These are phyloP conservation scores for Erynnis tages DNA, from an alignment of 2,888 invertebrate genomes.

Conservation along the genomic window DNA sequence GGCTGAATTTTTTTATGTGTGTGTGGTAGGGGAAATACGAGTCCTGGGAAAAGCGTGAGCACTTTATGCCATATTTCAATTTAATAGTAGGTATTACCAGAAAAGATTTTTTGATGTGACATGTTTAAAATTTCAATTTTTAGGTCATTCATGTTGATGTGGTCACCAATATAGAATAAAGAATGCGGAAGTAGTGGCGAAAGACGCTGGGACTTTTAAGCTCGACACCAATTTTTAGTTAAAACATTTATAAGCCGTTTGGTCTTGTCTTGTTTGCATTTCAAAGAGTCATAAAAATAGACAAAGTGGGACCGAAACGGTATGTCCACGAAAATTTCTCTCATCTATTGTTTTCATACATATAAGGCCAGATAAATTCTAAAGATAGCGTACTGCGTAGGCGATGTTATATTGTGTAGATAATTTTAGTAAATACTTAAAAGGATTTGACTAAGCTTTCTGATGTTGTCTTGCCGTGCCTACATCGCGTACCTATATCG, in stretches of 20 bases:
- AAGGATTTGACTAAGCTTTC: too few species aligned
- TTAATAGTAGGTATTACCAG: not conserved
- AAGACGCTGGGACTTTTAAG: slow-evolving; percentile 16
- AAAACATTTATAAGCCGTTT: slow-evolving; percentile 4
- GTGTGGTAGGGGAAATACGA: too few species aligned
- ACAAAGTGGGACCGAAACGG: slow-evolving; percentile 20
- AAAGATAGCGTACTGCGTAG: not conserved
- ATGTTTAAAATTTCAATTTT: slow-evolving; percentile 12
- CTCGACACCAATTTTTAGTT: slow-evolving; percentile 14
- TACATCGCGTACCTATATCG: too few species aligned
- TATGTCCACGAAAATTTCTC: slow-evolving; percentile 24
- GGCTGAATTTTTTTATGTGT: too few species aligned
- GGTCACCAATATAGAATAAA: slow-evolving; percentile 11
- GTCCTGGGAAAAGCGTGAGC: too few species aligned
- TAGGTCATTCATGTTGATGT: slow-evolving; percentile 22
- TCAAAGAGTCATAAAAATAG: slow-evolving; percentile 24
- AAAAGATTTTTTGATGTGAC: slow-evolving; percentile 18
- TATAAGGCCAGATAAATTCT: slow-evolving; percentile 11
- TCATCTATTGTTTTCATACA: slow-evolving; percentile 18
- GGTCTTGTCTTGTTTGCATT: slow-evolving; percentile 15
- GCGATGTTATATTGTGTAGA: not conserved
- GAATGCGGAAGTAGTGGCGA: slow-evolving; percentile 25
- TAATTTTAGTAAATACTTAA: not conserved
- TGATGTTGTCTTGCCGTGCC: too few species aligned
- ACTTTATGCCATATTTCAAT: not conserved